phyloP scores from a whole-genome alignment of 1,140 invertebrate genomes.

The Diachasma alloeum region DNA sequence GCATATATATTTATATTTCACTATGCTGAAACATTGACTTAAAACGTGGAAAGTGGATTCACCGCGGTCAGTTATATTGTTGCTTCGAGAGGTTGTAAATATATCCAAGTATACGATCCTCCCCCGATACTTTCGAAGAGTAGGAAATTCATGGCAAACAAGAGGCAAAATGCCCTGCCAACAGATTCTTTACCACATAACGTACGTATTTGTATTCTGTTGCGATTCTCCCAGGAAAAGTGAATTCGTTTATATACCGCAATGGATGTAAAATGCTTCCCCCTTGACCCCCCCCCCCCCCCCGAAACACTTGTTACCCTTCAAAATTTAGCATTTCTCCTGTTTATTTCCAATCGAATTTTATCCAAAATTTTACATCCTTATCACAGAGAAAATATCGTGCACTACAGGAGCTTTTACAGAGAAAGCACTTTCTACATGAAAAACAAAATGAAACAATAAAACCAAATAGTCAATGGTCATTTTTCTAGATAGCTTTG shows the following conservation, averaged over 20 bases:
- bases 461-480: background rate
- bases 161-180: background rate
- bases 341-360: too few relatives aligned
- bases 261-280: background rate
- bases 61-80: background rate
- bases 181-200: background rate
- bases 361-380: too few relatives aligned
- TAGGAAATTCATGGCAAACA: background rate
- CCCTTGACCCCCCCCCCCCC: background rate
- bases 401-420: background rate
- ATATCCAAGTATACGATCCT: background rate
- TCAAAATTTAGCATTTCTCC: background rate
- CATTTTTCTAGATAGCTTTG: background rate
- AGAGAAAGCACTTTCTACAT: background rate
- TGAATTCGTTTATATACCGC: background rate
- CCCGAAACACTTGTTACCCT: background rate
- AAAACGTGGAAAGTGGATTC: background rate
- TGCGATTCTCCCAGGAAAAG: background rate
- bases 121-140: background rate
- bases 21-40: background rate
- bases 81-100: background rate
- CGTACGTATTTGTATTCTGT: background rate
- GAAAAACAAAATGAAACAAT: background rate
- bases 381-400: too few relatives aligned
- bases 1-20: slow-evolving; percentile 2